Evolutionary conservation across 1,140 invertebrate genomes (phyloP), one percentile per base, ranked within the genome.

Genomic region (Grapholita molesta): DNA sequence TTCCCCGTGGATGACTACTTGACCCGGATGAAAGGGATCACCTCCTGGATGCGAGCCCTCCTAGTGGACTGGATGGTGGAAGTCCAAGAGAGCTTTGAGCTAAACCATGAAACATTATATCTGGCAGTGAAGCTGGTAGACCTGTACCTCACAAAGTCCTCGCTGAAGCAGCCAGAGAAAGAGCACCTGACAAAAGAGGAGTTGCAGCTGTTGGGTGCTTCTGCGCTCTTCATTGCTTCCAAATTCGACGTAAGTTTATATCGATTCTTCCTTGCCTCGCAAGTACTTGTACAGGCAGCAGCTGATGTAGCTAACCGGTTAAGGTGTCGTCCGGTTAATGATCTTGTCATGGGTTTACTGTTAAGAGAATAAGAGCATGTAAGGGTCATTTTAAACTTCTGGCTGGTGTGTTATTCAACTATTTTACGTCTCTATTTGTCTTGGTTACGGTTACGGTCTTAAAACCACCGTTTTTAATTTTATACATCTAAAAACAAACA

Each of bases 51-150:
- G 97, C 93, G 99, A 67, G 95, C 97, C 0, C 94, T 99, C 18
- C 92, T 99, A 0, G 96, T 99, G 3, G 98, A 99, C 89, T 99
- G 99, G 99, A 96, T 99, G 95, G 98, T 99, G 15, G 98, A 99
- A 89, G 96, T 99, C 8, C 97, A 98, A 90, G 98, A 99, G 92
- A 98, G 96, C 38, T 99, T 99, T 89, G 98, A 99, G 86, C 92
- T 99, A 0, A 99, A 99, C 91, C 99, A 99, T 80, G 99, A 99
- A 92, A 99, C 99, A 0, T 90, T 99, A 0, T 99, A 99, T 88
- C 93, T 99, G 78, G 98, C 97, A 64, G 98, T 99, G 15, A 99
- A 99, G 92, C 91, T 99, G 68, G 96, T 99, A 2, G 99, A 99
- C 89, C 92, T 97, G 53, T 99, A 97, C 89, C 92, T 99, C 52